Percentiles rank a stretch among this genome's conserved stretches.
phyloP scores from a whole-genome alignment of 2,797 vertebrate species.

The Amphiprion clarkii region DNA sequence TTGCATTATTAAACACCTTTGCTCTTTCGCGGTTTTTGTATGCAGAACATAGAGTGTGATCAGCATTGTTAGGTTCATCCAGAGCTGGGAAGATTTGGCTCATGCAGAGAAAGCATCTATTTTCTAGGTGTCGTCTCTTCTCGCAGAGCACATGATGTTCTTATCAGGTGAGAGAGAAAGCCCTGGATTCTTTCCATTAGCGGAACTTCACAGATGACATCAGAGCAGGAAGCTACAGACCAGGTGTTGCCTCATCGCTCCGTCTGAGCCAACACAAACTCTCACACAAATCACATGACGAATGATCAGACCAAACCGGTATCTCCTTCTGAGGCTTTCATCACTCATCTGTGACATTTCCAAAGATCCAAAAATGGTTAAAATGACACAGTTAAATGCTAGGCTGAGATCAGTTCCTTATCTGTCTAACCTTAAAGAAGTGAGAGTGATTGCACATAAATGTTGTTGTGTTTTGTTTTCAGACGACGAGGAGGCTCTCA shows the following conservation, averaged over 20 bases:
- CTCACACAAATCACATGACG: neutral
- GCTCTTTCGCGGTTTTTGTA: conserved; percentile 25
- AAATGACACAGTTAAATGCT: neutral
- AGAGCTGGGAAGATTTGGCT: neutral
- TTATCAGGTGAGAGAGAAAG: neutral
- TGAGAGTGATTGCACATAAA: neutral
- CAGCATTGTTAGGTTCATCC: neutral
- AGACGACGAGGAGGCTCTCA: conserved; percentile 94
- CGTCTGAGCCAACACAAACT: conserved; percentile 17
- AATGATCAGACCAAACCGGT: neutral
- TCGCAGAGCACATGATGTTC: neutral
- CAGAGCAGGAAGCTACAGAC: conserved; percentile 47
- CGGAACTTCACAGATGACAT: conserved; percentile 37
- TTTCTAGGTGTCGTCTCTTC: neutral
- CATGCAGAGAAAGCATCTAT: neutral
- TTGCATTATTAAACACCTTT: conserved; percentile 70
- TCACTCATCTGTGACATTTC: neutral
- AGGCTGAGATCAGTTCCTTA: neutral
- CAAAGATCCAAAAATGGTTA: neutral
- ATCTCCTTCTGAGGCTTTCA: neutral
- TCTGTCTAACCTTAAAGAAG: neutral
- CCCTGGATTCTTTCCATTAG: conserved; percentile 20
- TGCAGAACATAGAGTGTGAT: conserved; percentile 13
- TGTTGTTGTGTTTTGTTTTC: conserved; percentile 25
- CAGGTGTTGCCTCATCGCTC: conserved; percentile 46